A percentile compares a stretch with the other conserved stretches of the same genome.
Conservation (phyloP, 1,140 invertebrate species). For the Notospermus geniculatus region DNA sequence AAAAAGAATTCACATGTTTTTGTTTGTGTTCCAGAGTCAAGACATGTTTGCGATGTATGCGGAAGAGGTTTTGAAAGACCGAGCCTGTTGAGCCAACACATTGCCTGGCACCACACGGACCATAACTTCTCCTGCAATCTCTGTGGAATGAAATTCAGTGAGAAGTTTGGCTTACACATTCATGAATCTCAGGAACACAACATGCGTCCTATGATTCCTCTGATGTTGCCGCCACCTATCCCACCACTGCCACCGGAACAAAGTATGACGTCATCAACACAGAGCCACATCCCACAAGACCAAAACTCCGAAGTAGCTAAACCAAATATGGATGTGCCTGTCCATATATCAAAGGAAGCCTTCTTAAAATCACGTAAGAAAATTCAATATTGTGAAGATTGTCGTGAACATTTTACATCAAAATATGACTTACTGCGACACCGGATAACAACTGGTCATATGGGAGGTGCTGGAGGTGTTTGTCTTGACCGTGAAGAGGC, state of each 20-base stretch:
- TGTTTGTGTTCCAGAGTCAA: background rate
- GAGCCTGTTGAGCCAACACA: conserved; percentile 1
- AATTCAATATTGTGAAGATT: conserved; percentile 5
- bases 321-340: too few relatives aligned
- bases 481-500: conserved; percentile 7
- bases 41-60: background rate
- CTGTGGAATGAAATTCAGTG: conserved; percentile 1
- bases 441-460: conserved; percentile 3
- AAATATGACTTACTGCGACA: conserved; percentile 10
- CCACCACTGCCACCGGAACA: background rate
- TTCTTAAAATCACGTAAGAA: conserved; percentile 2
- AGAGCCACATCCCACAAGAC: too few relatives aligned
- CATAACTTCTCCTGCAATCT: background rate
- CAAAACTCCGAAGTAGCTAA: too few relatives aligned
- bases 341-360: too few relatives aligned
- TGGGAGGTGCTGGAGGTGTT: conserved; percentile 2
- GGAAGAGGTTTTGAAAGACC: conserved; percentile 2
- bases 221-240: background rate
- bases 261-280: too few relatives aligned
- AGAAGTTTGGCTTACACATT: conserved; percentile 6
- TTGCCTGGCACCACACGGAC: conserved; percentile 3
- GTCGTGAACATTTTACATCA: conserved; percentile 9
- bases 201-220: background rate
- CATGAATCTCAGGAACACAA: conserved; percentile 8
- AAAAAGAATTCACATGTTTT: too few relatives aligned